Conservation (phyloP, 2,888 invertebrate genomes). For the Tenthredo scrophulariae region DNA sequence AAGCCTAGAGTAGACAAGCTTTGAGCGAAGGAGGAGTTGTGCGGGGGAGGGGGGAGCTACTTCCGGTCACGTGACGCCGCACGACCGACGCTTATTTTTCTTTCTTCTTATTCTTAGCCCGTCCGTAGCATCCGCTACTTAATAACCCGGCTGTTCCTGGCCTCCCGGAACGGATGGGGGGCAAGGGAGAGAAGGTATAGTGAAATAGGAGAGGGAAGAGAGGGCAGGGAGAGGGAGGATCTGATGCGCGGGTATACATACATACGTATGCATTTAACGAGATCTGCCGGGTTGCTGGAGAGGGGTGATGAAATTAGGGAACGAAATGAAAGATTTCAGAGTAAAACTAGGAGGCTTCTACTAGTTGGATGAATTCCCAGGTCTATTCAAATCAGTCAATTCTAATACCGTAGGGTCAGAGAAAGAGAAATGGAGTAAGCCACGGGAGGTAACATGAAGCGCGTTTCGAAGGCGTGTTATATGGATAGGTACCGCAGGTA, state of each 20-base stretch:
- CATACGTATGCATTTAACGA: conserved; percentile 54
- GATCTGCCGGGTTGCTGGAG: background rate
- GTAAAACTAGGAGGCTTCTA: background rate
- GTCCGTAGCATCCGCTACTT: conserved; percentile 73
- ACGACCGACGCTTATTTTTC: conserved; percentile 75
- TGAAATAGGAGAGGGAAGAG: background rate
- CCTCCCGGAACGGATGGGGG: conserved; percentile 49
- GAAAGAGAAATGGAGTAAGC: background rate
- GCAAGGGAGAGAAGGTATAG: background rate
- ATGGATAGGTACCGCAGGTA: background rate
- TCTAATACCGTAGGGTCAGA: background rate
- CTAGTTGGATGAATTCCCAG: background rate
- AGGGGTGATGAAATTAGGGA: conserved; percentile 5
- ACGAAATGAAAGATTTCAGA: conserved; percentile 14
- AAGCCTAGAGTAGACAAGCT: conserved; percentile 16
- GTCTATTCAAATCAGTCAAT: background rate
- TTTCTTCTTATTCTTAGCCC: conserved; percentile 78
- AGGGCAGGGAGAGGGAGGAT: conserved; percentile 48
- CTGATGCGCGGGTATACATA: conserved; percentile 22
- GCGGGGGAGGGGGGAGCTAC: conserved; percentile 66
- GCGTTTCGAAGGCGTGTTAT: background rate
- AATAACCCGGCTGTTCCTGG: conserved; percentile 72
- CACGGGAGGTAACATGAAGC: background rate
- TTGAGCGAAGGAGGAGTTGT: conserved; percentile 37
- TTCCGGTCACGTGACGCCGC: conserved; percentile 78